phyloP scores from a whole-genome alignment of 1,140 invertebrate species.

The Drosophila lowei region DNA sequence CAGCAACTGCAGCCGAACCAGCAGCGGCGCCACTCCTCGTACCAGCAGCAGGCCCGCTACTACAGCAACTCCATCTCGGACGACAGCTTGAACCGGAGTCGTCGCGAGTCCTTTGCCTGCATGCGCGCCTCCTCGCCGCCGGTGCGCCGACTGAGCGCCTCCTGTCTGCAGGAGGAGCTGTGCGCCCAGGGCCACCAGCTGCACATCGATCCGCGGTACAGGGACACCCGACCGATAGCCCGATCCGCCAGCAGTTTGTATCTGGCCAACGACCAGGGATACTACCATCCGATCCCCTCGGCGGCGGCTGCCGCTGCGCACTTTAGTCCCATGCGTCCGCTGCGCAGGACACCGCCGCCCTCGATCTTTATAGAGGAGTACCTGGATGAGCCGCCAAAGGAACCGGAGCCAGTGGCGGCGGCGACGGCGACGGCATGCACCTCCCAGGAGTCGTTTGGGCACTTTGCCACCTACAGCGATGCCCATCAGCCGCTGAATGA shows the following conservation, averaged over 20 bases:
- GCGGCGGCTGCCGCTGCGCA: slow-evolving; percentile 30
- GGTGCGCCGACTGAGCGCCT: slow-evolving; percentile 74
- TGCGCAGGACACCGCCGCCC: slow-evolving; percentile 70
- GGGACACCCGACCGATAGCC: slow-evolving; percentile 78
- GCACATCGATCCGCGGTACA: slow-evolving; percentile 80
- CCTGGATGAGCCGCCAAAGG: slow-evolving; percentile 62
- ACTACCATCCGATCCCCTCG: slow-evolving; percentile 40
- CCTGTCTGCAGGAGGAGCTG: slow-evolving; percentile 78
- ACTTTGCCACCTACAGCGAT: slow-evolving; percentile 68
- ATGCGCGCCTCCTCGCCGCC: slow-evolving; percentile 69
- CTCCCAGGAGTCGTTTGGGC: slow-evolving; percentile 74
- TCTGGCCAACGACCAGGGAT: slow-evolving; percentile 62
- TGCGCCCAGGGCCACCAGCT: slow-evolving; percentile 74
- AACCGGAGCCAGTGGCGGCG: slow-evolving; percentile 7
- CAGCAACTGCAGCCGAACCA: slow-evolving; percentile 53
- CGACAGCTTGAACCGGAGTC: slow-evolving; percentile 78
- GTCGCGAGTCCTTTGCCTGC: slow-evolving; percentile 75
- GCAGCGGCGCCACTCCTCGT: slow-evolving; percentile 73
- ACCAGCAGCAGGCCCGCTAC: slow-evolving; percentile 63
- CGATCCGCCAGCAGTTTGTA: slow-evolving; percentile 76
- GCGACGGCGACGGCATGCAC: neutral
- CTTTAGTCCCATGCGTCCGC: slow-evolving; percentile 68
- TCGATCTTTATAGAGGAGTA: slow-evolving; percentile 83
- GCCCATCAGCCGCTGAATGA: slow-evolving; percentile 82
- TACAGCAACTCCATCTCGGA: slow-evolving; percentile 75